Evolutionary conservation across 1,140 invertebrate species (phyloP), one percentile per base, ranked within the genome.

Genomic region (Cydia splendana): DNA sequence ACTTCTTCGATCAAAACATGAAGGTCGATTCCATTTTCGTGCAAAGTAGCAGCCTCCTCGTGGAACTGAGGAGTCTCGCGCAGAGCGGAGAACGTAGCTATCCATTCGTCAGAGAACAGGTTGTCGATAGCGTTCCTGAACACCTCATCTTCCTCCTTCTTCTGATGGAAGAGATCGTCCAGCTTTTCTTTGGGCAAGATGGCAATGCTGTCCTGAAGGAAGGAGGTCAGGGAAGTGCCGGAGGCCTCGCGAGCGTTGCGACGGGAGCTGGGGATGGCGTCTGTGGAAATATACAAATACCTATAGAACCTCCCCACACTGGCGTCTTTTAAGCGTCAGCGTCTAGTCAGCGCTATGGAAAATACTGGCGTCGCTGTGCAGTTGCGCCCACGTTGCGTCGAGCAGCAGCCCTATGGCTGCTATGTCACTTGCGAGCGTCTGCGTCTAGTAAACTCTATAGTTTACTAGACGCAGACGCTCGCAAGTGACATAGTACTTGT

Each of bases 101-200:
- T 45, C 85, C 85, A 93, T 77, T 93, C 90, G 1, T 90, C 87
- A 24, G 83, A 85, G n/a, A 85, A 20, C 0, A 93, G 81, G 34
- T 87, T 90, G 10, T 87, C 82, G 76, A 93, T 88, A 20, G 89
- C 87, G 0, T 76, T 75, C 28, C 73, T 87, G 84, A 93, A 93
- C 9, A 81, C 85, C 67, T 84, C 88, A 30, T 91, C 85, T 24
- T 87, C 86, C 38, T 79, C 82, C n/a, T 88, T 78, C 65, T 93
- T 93, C 76, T 89, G 65, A 1, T 93, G 81, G 75, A 80, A 90
- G 1, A 93, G 85, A n/a, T 87, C 90, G 2, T 76, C 67, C 18
- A 93, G 65, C 51, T 89, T 86, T 0, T 79, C 89, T 75, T 89
- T 88, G 6, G 91, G 91, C 80, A 91, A 89, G 2, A 78, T 6